Base-by-base conservation (phyloP, 2,797 vertebrate genomes). In the Chanos chanos region DNA sequence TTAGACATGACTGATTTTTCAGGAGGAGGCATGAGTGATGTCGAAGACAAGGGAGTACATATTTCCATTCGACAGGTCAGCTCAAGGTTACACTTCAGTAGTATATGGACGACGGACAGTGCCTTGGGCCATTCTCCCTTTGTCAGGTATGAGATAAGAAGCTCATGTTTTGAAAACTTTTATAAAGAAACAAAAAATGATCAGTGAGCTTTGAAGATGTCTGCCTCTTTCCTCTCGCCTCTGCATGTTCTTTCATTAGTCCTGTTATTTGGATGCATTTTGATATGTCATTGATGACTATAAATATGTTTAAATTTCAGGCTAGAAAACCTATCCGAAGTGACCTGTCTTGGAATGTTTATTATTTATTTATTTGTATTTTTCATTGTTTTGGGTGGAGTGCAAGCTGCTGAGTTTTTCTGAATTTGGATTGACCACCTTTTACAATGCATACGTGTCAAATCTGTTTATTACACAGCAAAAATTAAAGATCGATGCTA, bases 1-100 rank as follows among this genome's bases (percentile, higher is more conserved):
- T 88, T 85, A 83, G 74, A 75, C 69, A 80, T 88, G 84, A 88
- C 77, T 81, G 85, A 87, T 85, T 83, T 85, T 83, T 85, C 85
- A 71, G 79, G 78, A 83, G 71, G 64, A 43, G 48, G 75, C 65
- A 39, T 84, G 86, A 87, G 68, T 78, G 86, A 87, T 83, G 84
- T 82, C 80, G 72, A 72, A 81, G 80, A 81, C 76, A 77, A 76
- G 61, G 55, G 56, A 44, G 65, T 78, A 83, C 75, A 72, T 81
- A 70, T 62, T 73, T 79, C 71, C 58, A 77, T 83, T 74, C 76
- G 68, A 79, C 48, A 49, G 73, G 62, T 68, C 70, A 73, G 61
- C 15, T 12, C 63, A 51, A 65, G 61, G 65, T 71, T 71, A 68
- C 62, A 51, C 47, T 48, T 54, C 39, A 64, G 54, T 49, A 31